Evolutionary conservation across 2,888 invertebrate species (phyloP).

Genomic region (Eristalis intricaria): DNA sequence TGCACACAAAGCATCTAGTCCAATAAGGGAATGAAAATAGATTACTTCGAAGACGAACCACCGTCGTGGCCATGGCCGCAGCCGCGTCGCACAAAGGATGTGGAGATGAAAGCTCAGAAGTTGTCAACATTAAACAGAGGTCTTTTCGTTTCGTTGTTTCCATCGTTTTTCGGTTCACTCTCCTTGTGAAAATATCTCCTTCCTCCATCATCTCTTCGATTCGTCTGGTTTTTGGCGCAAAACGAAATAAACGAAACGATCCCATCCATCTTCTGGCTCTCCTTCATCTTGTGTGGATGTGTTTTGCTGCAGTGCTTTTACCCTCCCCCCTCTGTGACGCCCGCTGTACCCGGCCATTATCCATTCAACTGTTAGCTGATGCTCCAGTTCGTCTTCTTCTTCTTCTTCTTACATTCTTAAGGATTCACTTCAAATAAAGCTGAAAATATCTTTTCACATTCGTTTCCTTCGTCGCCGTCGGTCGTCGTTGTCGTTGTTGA

Average conservation of each 20-base stretch:
- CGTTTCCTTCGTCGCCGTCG: conserved; percentile 25
- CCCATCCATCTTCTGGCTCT: conserved; percentile 44
- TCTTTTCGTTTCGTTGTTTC: conserved; percentile 15
- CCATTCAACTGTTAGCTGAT: conserved; percentile 34
- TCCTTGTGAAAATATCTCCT: not conserved
- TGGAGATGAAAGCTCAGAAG: conserved; percentile 62
- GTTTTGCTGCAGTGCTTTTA: conserved; percentile 52
- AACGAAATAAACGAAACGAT: conserved; percentile 60
- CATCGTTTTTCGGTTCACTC: not conserved
- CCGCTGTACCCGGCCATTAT: conserved; percentile 42
- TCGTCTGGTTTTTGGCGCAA: not conserved
- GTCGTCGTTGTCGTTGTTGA: not conserved
- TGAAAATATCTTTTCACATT: conserved; percentile 61
- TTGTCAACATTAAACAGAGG: conserved; percentile 62
- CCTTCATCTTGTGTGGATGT: conserved; percentile 4
- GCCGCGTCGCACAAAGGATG: conserved; percentile 20
- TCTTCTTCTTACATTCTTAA: conserved; percentile 49
- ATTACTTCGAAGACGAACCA: conserved; percentile 50
- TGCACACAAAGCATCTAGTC: conserved; percentile 2
- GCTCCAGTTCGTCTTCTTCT: conserved; percentile 1
- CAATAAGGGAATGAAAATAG: conserved; percentile 48
- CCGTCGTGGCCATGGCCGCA: not conserved
- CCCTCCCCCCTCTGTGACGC: not conserved
- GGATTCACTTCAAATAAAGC: conserved; percentile 67
- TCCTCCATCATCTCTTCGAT: not conserved